phyloP scores from a whole-genome alignment of 1,140 invertebrate species.

The Pissodes strobi region DNA sequence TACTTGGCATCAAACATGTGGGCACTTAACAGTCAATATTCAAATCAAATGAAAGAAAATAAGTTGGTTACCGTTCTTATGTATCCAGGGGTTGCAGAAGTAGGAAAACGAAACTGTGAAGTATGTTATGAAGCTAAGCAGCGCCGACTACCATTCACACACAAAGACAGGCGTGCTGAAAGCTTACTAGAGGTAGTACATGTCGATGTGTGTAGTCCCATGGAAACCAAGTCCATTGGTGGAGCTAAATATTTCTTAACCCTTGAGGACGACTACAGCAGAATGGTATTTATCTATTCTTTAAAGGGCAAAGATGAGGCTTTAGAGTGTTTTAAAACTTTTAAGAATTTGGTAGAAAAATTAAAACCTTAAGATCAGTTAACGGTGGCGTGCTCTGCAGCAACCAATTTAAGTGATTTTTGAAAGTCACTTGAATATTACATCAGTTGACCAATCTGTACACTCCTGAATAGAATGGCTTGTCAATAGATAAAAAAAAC shows the following conservation, averaged over 20 bases:
- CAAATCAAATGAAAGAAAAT: too few relatives aligned
- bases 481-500: too few relatives aligned
- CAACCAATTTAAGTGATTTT: constrained; percentile 42
- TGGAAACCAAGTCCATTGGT: constrained; percentile 45
- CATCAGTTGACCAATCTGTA: constrained; percentile 48
- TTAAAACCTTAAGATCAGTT: constrained; percentile 47
- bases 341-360: constrained; percentile 44
- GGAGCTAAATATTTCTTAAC: too few relatives aligned
- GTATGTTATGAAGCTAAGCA: too few relatives aligned
- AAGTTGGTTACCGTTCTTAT: too few relatives aligned
- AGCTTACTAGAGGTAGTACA: constrained; percentile 51
- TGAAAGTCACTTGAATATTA: constrained; percentile 41
- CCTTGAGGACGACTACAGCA: constrained; percentile 53
- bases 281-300: constrained; percentile 52
- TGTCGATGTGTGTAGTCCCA: constrained; percentile 43
- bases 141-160: constrained; percentile 43
- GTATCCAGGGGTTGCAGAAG: too few relatives aligned
- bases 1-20: too few relatives aligned
- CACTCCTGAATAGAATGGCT: too few relatives aligned
- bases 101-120: too few relatives aligned
- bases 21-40: too few relatives aligned
- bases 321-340: constrained; percentile 42
- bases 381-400: constrained; percentile 45
- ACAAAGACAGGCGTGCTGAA: constrained; percentile 31
- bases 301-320: constrained; percentile 50